Conservation (phyloP, 2,888 invertebrate genomes). For the Tenthredo mesomela region DNA sequence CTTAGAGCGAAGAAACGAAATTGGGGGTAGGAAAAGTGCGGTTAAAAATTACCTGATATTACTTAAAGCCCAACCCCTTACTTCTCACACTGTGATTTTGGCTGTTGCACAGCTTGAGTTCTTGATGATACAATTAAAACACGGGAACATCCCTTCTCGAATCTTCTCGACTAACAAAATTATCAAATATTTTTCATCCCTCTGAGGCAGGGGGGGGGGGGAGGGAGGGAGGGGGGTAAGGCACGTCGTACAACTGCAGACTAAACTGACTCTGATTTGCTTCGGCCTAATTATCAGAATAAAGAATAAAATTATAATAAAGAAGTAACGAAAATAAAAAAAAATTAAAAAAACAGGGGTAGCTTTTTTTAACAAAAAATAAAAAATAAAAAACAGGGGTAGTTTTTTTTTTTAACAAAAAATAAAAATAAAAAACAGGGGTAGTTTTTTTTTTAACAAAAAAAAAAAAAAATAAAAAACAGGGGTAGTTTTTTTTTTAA, state of each 20-base stretch:
- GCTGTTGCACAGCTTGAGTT: conserved; percentile 54
- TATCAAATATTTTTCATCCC: conserved; percentile 76
- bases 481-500: not conserved
- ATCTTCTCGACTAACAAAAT: conserved; percentile 74
- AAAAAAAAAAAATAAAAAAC: not conserved
- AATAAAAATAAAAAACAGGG: not conserved
- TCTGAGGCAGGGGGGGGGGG: conserved; percentile 59
- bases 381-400: too few species aligned
- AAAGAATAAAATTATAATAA: not conserved
- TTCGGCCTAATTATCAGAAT: not conserved
- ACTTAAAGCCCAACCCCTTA: conserved; percentile 72
- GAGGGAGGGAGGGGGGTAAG: conserved; percentile 56
- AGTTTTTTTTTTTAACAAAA: too few species aligned
- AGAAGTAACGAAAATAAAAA: not conserved
- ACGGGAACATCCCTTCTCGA: conserved; percentile 59
- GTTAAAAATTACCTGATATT: conserved; percentile 77
- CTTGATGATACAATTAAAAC: conserved; percentile 78
- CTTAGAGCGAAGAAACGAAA: conserved; percentile 32
- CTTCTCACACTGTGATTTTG: conserved; percentile 55
- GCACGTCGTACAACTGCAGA: conserved; percentile 71
- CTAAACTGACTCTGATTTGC: conserved; percentile 62
- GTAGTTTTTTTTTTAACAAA: not conserved
- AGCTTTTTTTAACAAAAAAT: too few species aligned
- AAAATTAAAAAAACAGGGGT: not conserved
- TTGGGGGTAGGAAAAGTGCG: conserved; percentile 67